Percentiles rank a stretch among this genome's conserved stretches.
These are phyloP conservation scores for Eupithecia tripunctaria DNA, from an alignment of 2,888 invertebrate species.

Conservation along the genomic window DNA sequence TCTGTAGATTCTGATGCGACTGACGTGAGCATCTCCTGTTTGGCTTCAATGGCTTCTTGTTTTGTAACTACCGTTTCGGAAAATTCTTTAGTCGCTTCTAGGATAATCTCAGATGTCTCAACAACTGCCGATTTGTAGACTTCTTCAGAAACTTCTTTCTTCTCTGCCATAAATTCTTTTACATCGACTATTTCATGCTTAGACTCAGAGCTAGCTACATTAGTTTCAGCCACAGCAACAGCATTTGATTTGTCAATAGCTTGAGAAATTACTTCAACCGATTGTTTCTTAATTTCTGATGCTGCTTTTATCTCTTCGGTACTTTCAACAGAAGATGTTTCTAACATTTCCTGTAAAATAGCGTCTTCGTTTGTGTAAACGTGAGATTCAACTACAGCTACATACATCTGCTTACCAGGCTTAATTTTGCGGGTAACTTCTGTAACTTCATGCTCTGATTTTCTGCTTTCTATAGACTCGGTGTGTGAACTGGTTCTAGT, in stretches of 20 bases:
- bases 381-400: slow-evolving; percentile 77
- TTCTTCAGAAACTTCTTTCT: slow-evolving; percentile 42
- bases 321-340: slow-evolving; percentile 56
- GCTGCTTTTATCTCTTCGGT: slow-evolving; percentile 46
- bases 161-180: slow-evolving; percentile 26
- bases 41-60: slow-evolving; percentile 32
- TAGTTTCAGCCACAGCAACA: slow-evolving; percentile 23
- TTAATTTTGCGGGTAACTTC: slow-evolving; percentile 44
- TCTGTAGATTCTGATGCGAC: slow-evolving; percentile 49
- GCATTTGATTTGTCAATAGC: slow-evolving; percentile 46
- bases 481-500: slow-evolving; percentile 48
- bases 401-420: slow-evolving; percentile 64
- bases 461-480: slow-evolving; percentile 51
- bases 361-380: slow-evolving; percentile 75
- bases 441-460: slow-evolving; percentile 51
- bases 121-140: slow-evolving; percentile 29
- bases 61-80: slow-evolving; percentile 39
- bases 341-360: slow-evolving; percentile 66
- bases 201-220: slow-evolving; percentile 24
- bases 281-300: slow-evolving; percentile 44
- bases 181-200: slow-evolving; percentile 6
- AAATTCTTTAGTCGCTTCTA: slow-evolving; percentile 43
- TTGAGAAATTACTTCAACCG: slow-evolving; percentile 54
- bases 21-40: slow-evolving; percentile 41
- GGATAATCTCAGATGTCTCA: slow-evolving; percentile 28